These are phyloP conservation scores for Olivierus martensii DNA, from an alignment of 1,140 invertebrate genomes.

Conservation along the genomic window DNA sequence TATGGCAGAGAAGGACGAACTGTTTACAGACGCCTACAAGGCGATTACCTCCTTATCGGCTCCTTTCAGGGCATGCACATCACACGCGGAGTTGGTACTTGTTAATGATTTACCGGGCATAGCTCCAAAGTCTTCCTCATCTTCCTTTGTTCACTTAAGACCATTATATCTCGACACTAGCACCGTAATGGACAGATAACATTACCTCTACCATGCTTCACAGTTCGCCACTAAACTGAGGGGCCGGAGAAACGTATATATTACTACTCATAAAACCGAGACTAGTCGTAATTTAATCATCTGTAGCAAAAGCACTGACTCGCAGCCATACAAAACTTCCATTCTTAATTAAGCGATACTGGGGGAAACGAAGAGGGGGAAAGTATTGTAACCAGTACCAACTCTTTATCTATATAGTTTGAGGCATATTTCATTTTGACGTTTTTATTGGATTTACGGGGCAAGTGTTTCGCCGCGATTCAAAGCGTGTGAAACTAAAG, in stretches of 20 bases:
- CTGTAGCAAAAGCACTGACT: constrained; percentile 1
- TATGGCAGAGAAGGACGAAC: too few relatives aligned
- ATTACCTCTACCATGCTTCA: not conserved
- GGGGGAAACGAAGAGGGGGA: not conserved
- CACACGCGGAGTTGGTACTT: constrained; percentile 4
- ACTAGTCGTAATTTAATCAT: constrained; percentile 18
- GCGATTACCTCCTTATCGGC: constrained; percentile 17
- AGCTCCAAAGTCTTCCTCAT: constrained; percentile 3
- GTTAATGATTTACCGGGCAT: constrained; percentile 19
- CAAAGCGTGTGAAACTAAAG: too few relatives aligned
- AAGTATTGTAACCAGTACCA: too few relatives aligned
- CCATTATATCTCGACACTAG: constrained; percentile 15
- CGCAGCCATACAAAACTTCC: constrained; percentile 12
- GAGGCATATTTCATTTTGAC: constrained; percentile 18
- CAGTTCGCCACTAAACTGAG: not conserved
- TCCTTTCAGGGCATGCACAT: constrained; percentile 12
- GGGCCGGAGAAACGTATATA: not conserved
- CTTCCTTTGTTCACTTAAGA: constrained; percentile 15
- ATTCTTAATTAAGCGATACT: constrained; percentile 17
- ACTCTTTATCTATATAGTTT: constrained; percentile 15
- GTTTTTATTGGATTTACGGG: constrained; percentile 16
- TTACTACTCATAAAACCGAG: constrained; percentile 15
- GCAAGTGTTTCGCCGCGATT: constrained; percentile 1
- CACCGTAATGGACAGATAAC: constrained; percentile 17
- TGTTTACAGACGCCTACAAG: constrained; percentile 25